phyloP scores from a whole-genome alignment of 2,113 vertebrate species.

The Strix uralensis region DNA sequence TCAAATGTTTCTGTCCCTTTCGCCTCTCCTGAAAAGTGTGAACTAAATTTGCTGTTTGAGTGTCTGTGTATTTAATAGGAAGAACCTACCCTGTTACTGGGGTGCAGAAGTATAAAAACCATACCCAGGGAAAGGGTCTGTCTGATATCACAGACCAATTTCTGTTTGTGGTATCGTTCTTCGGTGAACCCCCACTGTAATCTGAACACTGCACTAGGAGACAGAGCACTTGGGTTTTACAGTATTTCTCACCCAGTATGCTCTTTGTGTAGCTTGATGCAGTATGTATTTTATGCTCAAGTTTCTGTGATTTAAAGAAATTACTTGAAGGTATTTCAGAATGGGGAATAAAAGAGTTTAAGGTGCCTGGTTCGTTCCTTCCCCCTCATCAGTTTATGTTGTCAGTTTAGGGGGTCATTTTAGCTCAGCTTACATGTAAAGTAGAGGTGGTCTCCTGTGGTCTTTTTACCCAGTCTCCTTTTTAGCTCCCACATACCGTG shows the following conservation, averaged over 20 bases:
- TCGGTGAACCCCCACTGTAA: background rate
- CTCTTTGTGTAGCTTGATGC: background rate
- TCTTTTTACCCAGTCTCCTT: background rate
- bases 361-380: background rate
- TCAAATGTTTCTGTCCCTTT: background rate
- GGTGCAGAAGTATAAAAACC: background rate
- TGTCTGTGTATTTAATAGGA: background rate
- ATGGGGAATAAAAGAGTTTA: background rate
- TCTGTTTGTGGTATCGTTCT: background rate
- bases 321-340: background rate
- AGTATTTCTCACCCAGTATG: background rate
- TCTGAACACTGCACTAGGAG: background rate
- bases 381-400: rapidly evolving
- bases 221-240: background rate
- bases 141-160: background rate
- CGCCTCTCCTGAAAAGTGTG: background rate
- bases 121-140: background rate
- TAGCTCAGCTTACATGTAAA: background rate
- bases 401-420: background rate
- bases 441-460: background rate
- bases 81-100: background rate
- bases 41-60: background rate
- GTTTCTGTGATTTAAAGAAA: background rate
- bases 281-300: background rate
- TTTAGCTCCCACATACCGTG: background rate